A percentile compares a stretch with the other conserved stretches of the same genome.
Conservation (phyloP, 92 coral and sea anemone genomes). For the Porites lobata region DNA sequence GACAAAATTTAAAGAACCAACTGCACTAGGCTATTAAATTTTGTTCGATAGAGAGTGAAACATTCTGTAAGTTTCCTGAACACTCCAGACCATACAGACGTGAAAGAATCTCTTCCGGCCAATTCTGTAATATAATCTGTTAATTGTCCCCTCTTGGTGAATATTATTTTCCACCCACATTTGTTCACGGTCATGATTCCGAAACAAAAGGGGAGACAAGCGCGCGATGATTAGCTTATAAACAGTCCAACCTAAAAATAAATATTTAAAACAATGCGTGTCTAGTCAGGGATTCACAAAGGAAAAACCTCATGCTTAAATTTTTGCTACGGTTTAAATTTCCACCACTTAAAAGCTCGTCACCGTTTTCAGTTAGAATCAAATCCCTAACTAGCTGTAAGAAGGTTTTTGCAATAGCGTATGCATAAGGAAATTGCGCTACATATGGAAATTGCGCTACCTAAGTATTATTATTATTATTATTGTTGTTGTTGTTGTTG, state of each 20-base stretch:
- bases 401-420: too few species aligned
- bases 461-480: too few species aligned
- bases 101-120: slow-evolving; percentile 22
- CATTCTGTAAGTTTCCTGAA: slow-evolving; percentile 14
- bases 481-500: too few species aligned
- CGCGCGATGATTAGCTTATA: neutral
- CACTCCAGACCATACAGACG: slow-evolving; percentile 12
- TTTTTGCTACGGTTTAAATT: neutral
- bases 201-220: neutral
- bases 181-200: neutral
- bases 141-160: neutral
- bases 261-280: neutral
- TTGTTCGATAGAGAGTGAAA: neutral
- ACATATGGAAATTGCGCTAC: too few species aligned
- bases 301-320: neutral
- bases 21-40: neutral
- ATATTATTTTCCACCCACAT: neutral
- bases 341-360: slow-evolving; percentile 14
- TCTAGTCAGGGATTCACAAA: neutral
- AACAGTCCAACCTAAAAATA: neutral
- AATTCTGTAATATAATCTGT: neutral
- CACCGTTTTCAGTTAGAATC: too few species aligned
- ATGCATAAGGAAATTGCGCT: too few species aligned
- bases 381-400: too few species aligned
- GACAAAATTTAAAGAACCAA: neutral